phyloP scores from a whole-genome alignment of 2,888 invertebrate species.

The Xylocampa areola region DNA sequence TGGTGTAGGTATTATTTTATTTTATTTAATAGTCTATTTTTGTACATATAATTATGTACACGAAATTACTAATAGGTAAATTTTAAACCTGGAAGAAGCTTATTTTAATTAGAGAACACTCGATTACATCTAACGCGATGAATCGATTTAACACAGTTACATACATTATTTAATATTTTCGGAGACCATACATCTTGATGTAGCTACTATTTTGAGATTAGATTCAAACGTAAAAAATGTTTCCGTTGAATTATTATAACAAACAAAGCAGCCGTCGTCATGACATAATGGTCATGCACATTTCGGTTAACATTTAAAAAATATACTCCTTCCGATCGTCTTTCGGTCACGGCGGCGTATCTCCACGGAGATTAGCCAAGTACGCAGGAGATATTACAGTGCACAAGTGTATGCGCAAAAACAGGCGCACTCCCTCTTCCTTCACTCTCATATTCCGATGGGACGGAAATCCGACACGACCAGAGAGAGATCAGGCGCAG shows the following conservation, averaged over 20 bases:
- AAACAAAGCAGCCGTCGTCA: not conserved
- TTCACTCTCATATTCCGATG: too few species aligned
- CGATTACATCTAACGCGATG: not conserved
- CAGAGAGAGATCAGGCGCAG: too few species aligned
- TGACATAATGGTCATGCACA: not conserved
- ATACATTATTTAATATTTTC: constrained; percentile 17
- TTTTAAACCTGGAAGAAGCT: constrained; percentile 15
- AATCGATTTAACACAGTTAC: constrained; percentile 23
- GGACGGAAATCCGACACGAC: too few species aligned
- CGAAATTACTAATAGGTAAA: not conserved
- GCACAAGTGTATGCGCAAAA: too few species aligned
- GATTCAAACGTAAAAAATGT: not conserved
- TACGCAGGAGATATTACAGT: too few species aligned
- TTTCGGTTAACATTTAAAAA: too few species aligned
- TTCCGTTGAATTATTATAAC: not conserved
- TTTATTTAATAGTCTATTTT: too few species aligned
- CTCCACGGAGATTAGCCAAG: too few species aligned
- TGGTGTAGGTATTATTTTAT: constrained; percentile 4
- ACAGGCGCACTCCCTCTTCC: too few species aligned
- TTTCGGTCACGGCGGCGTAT: too few species aligned
- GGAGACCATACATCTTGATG: not conserved
- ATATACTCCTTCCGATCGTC: too few species aligned
- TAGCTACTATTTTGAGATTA: constrained; percentile 2
- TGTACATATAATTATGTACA: not conserved
- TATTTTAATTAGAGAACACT: constrained; percentile 23